Percentiles rank a stretch among this genome's conserved stretches.
phyloP scores from a whole-genome alignment of 2,113 vertebrate genomes.

The Spermophilus dauricus region DNA sequence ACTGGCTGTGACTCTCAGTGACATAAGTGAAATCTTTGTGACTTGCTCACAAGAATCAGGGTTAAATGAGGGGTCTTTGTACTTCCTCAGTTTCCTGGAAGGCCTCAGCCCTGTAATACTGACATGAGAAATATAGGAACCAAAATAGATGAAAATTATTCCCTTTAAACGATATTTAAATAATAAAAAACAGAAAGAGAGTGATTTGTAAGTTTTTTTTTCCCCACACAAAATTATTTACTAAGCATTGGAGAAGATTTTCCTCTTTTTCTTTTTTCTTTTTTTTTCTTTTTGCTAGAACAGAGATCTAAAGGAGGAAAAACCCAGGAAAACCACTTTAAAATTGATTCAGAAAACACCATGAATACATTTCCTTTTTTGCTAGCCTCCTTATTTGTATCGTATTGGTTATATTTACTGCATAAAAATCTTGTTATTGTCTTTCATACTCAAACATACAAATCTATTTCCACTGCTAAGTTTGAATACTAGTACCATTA shows the following conservation, averaged over 20 bases:
- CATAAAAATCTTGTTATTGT: background rate
- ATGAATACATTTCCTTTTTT: background rate
- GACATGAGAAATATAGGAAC: background rate
- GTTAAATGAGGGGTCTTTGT: no score
- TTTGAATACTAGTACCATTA: background rate
- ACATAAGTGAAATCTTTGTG: no score
- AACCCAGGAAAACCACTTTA: background rate
- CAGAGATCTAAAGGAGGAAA: no score
- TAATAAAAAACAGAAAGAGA: slow-evolving; percentile 7
- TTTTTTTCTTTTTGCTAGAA: background rate
- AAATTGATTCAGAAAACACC: background rate
- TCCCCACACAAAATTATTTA: background rate
- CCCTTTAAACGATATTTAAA: background rate
- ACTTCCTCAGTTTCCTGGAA: no score
- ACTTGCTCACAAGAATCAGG: no score
- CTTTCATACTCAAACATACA: background rate
- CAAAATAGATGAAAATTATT: slow-evolving; percentile 9
- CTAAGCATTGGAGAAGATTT: background rate
- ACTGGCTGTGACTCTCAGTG: no score
- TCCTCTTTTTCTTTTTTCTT: background rate
- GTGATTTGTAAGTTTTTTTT: background rate
- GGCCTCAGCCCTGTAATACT: background rate
- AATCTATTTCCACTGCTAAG: background rate
- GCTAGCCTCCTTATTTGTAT: background rate
- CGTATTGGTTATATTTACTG: background rate